Percentiles rank a stretch among this genome's conserved stretches.
Conservation (phyloP, 2,113 vertebrate genomes). For the Setophaga coronata region DNA sequence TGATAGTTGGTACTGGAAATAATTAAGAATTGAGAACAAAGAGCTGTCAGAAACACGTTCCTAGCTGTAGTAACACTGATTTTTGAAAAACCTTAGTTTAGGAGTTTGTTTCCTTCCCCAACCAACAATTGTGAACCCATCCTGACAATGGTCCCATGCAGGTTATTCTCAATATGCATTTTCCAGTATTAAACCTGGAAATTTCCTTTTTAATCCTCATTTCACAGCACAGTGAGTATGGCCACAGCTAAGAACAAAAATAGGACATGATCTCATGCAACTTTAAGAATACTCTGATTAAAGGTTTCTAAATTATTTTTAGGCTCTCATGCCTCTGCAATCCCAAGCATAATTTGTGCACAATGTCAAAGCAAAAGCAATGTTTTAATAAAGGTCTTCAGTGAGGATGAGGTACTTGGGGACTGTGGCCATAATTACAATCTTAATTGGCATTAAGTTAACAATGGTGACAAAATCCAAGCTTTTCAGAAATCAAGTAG, state of each 20-base stretch:
- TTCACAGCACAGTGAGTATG: not conserved
- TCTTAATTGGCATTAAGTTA: not conserved
- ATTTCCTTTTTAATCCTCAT: not conserved
- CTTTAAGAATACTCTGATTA: not conserved
- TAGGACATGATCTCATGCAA: not conserved
- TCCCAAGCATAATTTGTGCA: not conserved
- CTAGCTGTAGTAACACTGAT: not conserved
- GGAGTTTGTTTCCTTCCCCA: not conserved
- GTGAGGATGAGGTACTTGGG: not conserved
- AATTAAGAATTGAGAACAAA: not conserved
- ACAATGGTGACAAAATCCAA: not conserved
- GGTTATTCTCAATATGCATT: not conserved
- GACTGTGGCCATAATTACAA: not conserved
- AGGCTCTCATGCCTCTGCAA: not conserved
- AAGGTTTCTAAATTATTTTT: not conserved
- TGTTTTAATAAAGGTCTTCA: not conserved
- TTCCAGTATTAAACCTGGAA: not conserved
- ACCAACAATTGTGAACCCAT: not conserved
- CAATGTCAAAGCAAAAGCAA: not conserved
- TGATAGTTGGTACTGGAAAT: not conserved
- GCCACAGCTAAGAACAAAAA: not conserved
- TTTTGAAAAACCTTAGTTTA: not conserved
- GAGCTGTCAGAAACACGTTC: not conserved
- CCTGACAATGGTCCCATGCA: not conserved
- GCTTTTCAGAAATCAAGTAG: not conserved